Conservation (phyloP, 2,888 invertebrate species). For the Amphipyra tragopoginis region DNA sequence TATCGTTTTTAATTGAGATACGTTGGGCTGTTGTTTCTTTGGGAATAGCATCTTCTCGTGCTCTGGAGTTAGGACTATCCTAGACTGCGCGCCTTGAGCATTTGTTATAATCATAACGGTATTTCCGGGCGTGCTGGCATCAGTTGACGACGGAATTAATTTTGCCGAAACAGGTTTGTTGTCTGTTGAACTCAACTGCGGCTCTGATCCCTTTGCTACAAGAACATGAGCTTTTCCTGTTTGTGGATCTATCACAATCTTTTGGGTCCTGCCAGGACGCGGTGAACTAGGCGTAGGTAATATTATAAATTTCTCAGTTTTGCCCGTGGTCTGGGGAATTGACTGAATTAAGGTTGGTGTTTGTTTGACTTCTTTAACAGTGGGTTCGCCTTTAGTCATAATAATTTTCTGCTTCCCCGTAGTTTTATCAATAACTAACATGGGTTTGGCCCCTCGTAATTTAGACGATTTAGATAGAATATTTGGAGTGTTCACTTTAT, state of each 20-base stretch:
- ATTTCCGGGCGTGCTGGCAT: constrained; percentile 79
- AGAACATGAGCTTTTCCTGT: constrained; percentile 86
- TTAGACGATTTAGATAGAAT: constrained; percentile 87
- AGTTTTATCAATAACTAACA: constrained; percentile 84
- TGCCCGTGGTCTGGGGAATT: constrained; percentile 69
- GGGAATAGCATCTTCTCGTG: constrained; percentile 91
- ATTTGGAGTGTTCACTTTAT: constrained; percentile 83
- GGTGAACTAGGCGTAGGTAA: constrained; percentile 78
- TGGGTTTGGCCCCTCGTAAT: constrained; percentile 82
- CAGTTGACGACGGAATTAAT: constrained; percentile 76
- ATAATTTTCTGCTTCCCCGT: constrained; percentile 87
- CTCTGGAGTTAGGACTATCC: constrained; percentile 90
- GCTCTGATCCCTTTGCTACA: constrained; percentile 75
- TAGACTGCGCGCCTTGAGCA: constrained; percentile 90
- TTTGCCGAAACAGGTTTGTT: constrained; percentile 83
- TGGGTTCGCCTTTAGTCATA: constrained; percentile 80
- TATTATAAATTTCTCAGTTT: constrained; percentile 84
- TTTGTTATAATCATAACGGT: constrained; percentile 92
- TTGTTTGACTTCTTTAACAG: constrained; percentile 79
- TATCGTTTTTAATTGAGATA: constrained; percentile 80
- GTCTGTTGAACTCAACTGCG: constrained; percentile 65
- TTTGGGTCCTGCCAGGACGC: constrained; percentile 80
- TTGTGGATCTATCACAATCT: constrained; percentile 86
- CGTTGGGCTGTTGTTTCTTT: constrained; percentile 83
- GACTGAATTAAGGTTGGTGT: constrained; percentile 71